Conservation (phyloP, 2,113 vertebrate genomes). For the Engraulis encrasicolus region DNA sequence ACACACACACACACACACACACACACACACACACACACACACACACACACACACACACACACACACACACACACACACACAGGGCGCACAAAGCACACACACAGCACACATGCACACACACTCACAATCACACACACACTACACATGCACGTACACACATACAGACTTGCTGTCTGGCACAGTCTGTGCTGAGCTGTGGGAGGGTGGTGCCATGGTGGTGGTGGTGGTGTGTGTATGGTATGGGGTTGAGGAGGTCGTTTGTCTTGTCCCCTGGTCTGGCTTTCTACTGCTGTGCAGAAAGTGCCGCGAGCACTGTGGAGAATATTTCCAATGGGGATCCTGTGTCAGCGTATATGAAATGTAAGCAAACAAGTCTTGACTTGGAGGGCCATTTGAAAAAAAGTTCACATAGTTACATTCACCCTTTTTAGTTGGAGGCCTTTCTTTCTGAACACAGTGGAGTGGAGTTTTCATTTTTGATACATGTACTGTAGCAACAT, state of each 20-base stretch:
- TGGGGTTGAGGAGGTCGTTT: background rate
- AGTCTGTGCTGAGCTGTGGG: background rate
- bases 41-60: background rate
- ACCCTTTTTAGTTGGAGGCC: slow-evolving; percentile 8
- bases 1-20: background rate
- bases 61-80: background rate
- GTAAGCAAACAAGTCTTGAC: slow-evolving; percentile 36
- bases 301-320: background rate
- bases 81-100: too few species aligned
- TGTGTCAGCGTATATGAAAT: slow-evolving; percentile 5
- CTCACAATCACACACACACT: too few species aligned
- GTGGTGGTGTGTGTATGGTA: slow-evolving; percentile 5
- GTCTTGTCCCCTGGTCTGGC: slow-evolving; percentile 16
- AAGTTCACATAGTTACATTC: background rate
- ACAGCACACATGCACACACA: background rate
- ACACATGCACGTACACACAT: too few species aligned
- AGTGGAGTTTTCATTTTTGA: background rate
- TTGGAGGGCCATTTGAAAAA: background rate
- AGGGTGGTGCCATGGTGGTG: too few species aligned
- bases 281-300: slow-evolving; percentile 2
- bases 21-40: background rate
- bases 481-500: slow-evolving; percentile 4
- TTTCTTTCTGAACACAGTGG: background rate
- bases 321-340: background rate
- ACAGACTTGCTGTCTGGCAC: background rate